Base-by-base conservation (phyloP, 2,113 vertebrate species). In the Saguinus midas region DNA sequence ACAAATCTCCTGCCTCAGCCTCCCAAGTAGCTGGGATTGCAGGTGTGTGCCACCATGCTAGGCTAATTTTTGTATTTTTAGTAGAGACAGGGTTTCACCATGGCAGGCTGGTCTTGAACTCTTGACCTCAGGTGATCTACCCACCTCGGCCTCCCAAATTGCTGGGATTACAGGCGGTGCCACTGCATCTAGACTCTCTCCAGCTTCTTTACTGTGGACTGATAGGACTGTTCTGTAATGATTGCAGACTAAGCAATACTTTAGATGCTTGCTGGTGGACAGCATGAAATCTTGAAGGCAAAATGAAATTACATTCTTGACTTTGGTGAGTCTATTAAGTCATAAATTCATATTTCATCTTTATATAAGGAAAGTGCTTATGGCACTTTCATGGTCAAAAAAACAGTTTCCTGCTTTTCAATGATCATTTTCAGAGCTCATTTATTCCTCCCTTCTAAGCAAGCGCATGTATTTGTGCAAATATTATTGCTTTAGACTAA, bases 41-140 rank as follows among this genome's bases (percentile, higher is more conserved):
- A 29, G 27, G 27, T 13, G 11, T 5, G 0, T 0, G 61, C 27
- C 1, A 64, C 27, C 11, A 64, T 1, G 1, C 27, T 1, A 1
- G 2, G 61, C 61, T 64, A 64, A 64, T 64, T 64, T 64, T 64
- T 64, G 61, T 64, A 64, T 64, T 64, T 64, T 29, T 64, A 64
- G 1, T 64, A 64, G 11, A 64, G 61, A 64, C 11, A 5, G 27
- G 27, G 11, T 64, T 64, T 64, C 61, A 29, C 27, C 61, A 64
- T 29, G 27, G 27, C 61, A 13, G 61, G 61, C 27, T 29, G 61
- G 27, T 64, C 61, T 64, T 64, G 61, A 64, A 29, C 61, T 64
- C 61, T 5, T 64, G 61, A 64, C 27, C 61, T 29, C 27, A 64
- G 61, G 27, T 64, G 61, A 64, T 64, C 61, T 2, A 29, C 27